Conservation (phyloP, 2,113 vertebrate species). For the Etheostoma spectabile region DNA sequence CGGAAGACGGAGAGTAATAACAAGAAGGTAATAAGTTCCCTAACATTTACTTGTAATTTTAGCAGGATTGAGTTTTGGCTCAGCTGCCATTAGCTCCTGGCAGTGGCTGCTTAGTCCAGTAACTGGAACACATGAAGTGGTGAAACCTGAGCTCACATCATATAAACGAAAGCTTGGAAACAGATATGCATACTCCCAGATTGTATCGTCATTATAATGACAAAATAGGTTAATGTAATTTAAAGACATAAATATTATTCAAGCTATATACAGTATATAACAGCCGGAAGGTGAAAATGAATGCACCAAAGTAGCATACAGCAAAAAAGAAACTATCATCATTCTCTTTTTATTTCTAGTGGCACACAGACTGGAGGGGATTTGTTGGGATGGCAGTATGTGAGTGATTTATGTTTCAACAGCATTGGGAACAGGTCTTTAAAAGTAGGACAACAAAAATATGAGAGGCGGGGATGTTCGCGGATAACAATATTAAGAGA, state of each 20-base stretch:
- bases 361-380: background rate
- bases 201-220: background rate
- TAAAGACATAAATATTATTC: background rate
- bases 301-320: background rate
- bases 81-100: conserved; percentile 12
- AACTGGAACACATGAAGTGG: conserved; percentile 5
- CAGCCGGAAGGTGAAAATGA: background rate
- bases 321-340: background rate
- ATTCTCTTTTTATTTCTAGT: conserved; percentile 5
- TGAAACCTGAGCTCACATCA: conserved; percentile 27
- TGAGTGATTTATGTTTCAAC: conserved; percentile 36
- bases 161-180: background rate
- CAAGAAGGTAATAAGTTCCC: conserved; percentile 20
- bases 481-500: background rate
- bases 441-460: conserved; percentile 38
- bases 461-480: conserved; percentile 5
- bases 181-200: background rate
- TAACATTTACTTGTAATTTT: conserved; percentile 58
- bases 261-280: background rate
- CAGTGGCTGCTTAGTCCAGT: conserved; percentile 23
- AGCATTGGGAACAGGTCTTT: conserved; percentile 8
- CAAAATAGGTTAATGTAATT: background rate
- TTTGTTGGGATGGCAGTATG: conserved; percentile 6
- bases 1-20: background rate
- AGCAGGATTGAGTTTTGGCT: conserved; percentile 39